These are phyloP conservation scores for Lucifuga dentata DNA, from an alignment of 2,113 vertebrate species.

Conservation along the genomic window DNA sequence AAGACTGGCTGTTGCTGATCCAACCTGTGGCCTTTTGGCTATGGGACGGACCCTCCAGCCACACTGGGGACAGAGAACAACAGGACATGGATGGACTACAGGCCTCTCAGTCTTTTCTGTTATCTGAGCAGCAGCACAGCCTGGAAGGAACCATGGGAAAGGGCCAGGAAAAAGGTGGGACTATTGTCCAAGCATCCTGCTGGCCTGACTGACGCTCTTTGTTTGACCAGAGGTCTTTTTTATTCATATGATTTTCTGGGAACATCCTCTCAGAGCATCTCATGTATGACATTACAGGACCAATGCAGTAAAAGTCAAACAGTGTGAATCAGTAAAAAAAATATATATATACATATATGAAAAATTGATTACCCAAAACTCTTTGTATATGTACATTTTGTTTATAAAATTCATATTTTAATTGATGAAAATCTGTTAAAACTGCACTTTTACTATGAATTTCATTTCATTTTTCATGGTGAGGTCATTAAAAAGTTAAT, in stretches of 20 bases:
- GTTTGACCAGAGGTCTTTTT: constrained; percentile 76
- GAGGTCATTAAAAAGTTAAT: no score
- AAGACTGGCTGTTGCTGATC: background rate
- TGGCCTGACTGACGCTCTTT: constrained; percentile 83
- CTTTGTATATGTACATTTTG: background rate
- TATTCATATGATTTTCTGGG: constrained; percentile 48
- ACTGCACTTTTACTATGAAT: no score
- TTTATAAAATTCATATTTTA: no score
- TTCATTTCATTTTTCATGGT: no score
- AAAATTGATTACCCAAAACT: background rate
- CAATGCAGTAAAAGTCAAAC: background rate
- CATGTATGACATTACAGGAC: constrained; percentile 39
- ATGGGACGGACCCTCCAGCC: constrained; percentile 24
- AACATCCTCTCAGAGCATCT: constrained; percentile 85
- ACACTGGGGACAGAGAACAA: constrained; percentile 56
- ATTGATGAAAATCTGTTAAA: no score
- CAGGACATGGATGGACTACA: constrained; percentile 69
- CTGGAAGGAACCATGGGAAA: constrained; percentile 95
- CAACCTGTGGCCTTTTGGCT: constrained; percentile 34
- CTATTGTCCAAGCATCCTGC: constrained; percentile 94
- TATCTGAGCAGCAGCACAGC: constrained; percentile 85
- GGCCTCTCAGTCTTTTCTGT: constrained; percentile 80
- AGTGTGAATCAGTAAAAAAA: background rate
- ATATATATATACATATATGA: background rate
- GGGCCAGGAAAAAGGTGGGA: constrained; percentile 97